A percentile compares a stretch with the other conserved stretches of the same genome.
Conservation (phyloP, 2,797 vertebrate species). For the Simalia tracyae region DNA sequence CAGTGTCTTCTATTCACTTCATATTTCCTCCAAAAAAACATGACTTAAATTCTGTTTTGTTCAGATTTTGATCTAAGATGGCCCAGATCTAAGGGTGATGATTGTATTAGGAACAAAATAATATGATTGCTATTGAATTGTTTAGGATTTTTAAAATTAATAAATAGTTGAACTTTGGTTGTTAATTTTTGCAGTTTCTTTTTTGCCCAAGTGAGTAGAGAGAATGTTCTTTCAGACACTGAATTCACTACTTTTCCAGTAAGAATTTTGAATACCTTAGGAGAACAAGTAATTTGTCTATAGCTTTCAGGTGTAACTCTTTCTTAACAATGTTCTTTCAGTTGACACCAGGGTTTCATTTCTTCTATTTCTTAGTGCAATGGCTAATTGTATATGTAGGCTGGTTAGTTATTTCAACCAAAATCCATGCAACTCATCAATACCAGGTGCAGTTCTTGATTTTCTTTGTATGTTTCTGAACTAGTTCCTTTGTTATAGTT, state of each 20-base stretch:
- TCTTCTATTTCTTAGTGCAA: background rate
- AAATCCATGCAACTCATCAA: background rate
- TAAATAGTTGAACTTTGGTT: background rate
- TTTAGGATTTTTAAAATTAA: background rate
- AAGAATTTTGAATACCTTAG: no score
- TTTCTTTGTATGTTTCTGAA: background rate
- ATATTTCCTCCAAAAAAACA: background rate
- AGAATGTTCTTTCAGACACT: no score
- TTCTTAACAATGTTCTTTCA: background rate
- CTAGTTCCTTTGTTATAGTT: background rate
- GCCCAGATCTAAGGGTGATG: background rate
- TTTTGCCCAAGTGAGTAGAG: background rate
- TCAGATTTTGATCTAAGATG: background rate
- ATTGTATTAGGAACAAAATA: background rate
- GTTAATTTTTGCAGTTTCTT: background rate
- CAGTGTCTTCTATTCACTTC: no score
- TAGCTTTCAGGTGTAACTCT: background rate
- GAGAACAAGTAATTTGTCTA: no score
- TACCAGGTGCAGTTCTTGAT: background rate
- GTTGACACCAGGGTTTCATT: background rate
- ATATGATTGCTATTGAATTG: background rate
- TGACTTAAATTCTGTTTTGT: background rate
- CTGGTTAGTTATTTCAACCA: background rate
- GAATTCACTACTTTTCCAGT: no score
- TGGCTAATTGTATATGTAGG: background rate